Evolutionary conservation across 2,888 invertebrate species (phyloP).

Genomic region (Archips xylosteana): DNA sequence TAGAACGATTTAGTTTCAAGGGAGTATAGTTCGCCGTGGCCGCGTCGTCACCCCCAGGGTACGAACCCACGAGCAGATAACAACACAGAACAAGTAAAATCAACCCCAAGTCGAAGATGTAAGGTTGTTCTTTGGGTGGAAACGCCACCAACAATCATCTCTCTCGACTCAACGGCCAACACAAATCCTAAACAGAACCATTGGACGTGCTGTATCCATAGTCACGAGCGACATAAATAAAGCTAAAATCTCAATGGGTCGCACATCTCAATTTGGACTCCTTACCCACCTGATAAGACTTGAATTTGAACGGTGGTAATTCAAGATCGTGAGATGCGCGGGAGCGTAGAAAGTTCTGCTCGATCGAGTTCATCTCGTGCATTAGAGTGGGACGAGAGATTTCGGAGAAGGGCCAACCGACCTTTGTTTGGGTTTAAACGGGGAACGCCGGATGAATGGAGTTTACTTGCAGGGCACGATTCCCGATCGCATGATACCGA

Average conservation of each 20-base stretch:
- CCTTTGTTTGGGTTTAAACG: slow-evolving; percentile 51
- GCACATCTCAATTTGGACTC: background rate
- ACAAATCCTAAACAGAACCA: slow-evolving; percentile 69
- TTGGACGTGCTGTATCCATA: slow-evolving; percentile 62
- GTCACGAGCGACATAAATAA: slow-evolving; percentile 83
- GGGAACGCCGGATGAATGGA: slow-evolving; percentile 50
- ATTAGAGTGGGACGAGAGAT: slow-evolving; percentile 53
- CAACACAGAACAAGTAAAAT: slow-evolving; percentile 41
- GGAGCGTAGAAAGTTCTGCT: slow-evolving; percentile 65
- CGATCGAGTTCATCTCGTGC: slow-evolving; percentile 35
- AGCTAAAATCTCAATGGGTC: slow-evolving; percentile 59
- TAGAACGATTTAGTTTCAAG: background rate
- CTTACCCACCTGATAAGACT: slow-evolving; percentile 46
- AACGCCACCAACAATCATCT: slow-evolving; percentile 51
- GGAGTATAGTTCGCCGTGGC: slow-evolving; percentile 33
- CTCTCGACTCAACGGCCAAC: slow-evolving; percentile 71
- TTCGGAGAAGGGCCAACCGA: slow-evolving; percentile 57
- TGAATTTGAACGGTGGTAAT: slow-evolving; percentile 46
- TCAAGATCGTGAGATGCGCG: slow-evolving; percentile 64
- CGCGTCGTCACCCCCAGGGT: slow-evolving; percentile 46
- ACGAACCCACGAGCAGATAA: slow-evolving; percentile 40
- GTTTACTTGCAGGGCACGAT: slow-evolving; percentile 50
- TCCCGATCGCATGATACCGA: slow-evolving; percentile 47
- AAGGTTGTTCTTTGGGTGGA: slow-evolving; percentile 45
- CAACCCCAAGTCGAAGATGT: slow-evolving; percentile 43